Evolutionary conservation across 2,888 invertebrate species (phyloP).

Genomic region (Macropis europaea): DNA sequence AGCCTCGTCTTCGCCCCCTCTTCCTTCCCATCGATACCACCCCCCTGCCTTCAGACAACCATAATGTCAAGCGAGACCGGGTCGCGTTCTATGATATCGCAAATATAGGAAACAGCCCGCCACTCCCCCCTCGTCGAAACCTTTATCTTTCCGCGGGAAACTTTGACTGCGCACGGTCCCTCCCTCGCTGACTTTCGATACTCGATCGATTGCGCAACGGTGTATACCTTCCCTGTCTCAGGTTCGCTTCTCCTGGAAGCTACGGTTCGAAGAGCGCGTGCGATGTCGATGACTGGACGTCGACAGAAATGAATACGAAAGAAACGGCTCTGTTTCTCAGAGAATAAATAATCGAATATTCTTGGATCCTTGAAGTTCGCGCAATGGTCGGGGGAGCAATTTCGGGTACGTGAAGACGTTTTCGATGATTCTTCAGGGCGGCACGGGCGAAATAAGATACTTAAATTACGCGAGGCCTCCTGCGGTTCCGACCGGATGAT

Average conservation of each 20-base stretch:
- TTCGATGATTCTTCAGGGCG: constrained; percentile 34
- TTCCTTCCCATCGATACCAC: constrained; percentile 16
- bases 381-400: neutral
- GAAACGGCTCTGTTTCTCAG: no score
- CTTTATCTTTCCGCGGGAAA: constrained; percentile 53
- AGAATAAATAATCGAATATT: no score
- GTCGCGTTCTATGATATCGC: constrained; percentile 62
- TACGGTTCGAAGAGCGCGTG: constrained; percentile 1
- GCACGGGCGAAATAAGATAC: constrained; percentile 62
- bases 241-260: no score
- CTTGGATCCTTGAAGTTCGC: no score
- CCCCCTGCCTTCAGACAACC: constrained; percentile 23
- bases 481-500: constrained; percentile 68
- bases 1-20: constrained; percentile 22
- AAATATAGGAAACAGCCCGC: constrained; percentile 70
- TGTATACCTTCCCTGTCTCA: neutral
- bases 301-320: no score
- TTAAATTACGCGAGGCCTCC: constrained; percentile 68
- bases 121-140: constrained; percentile 29
- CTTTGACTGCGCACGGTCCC: constrained; percentile 3
- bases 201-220: neutral
- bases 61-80: constrained; percentile 58
- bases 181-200: neutral
- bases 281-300: constrained; percentile 7
- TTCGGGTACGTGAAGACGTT: constrained; percentile 12